Evolutionary conservation across 2,888 invertebrate species (phyloP).

Genomic region (Cantharis lateralis): DNA sequence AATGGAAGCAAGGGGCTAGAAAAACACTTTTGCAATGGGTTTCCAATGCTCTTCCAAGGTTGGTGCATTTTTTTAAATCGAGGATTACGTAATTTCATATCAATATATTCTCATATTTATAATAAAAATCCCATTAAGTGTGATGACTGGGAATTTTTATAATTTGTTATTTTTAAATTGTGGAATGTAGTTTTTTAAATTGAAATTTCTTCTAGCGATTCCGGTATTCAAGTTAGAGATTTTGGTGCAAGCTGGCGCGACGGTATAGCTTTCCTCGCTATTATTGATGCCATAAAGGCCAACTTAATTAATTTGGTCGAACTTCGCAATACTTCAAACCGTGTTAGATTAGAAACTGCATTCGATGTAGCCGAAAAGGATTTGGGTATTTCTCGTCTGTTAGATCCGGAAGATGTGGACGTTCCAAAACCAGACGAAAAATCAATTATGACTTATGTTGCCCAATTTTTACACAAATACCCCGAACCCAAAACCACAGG

Average conservation of each 20-base stretch:
- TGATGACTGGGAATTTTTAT: neutral
- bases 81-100: neutral
- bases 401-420: constrained; percentile 96
- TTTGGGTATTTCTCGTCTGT: constrained; percentile 85
- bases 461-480: constrained; percentile 95
- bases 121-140: neutral
- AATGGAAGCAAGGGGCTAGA: constrained; percentile 88
- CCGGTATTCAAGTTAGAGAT: constrained; percentile 87
- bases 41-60: constrained; percentile 86
- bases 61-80: constrained; percentile 47
- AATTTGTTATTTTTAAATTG: neutral
- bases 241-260: constrained; percentile 96
- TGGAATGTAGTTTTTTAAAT: neutral
- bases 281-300: constrained; percentile 93
- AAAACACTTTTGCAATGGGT: constrained; percentile 94
- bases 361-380: constrained; percentile 91
- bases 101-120: neutral
- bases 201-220: constrained; percentile 65
- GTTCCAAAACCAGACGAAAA: constrained; percentile 95
- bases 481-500: constrained; percentile 82
- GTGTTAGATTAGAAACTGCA: constrained; percentile 85
- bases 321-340: constrained; percentile 77
- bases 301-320: constrained; percentile 88
- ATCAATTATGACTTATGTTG: constrained; percentile 98
- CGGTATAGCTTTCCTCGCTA: constrained; percentile 92